Conservation (phyloP, 2,113 vertebrate species). For the Grammomys surdaster region DNA sequence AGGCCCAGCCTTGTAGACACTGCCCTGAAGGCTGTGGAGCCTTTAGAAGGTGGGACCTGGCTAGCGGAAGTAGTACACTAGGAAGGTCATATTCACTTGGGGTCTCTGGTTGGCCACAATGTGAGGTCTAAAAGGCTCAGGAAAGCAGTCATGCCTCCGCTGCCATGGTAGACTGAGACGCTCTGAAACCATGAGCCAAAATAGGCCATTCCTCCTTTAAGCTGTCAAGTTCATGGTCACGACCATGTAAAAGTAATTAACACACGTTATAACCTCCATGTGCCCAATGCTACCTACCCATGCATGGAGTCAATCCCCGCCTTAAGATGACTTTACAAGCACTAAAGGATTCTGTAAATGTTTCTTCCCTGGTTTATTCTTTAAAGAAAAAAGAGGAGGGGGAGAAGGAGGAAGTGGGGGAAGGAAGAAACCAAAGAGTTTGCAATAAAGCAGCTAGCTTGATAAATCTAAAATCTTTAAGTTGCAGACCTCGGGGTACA, state of each 20-base stretch:
- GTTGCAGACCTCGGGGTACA: background rate
- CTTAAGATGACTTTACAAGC: constrained; percentile 35
- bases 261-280: background rate
- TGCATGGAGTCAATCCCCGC: background rate
- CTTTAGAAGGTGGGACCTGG: background rate
- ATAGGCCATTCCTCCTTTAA: background rate
- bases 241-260: background rate
- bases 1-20: background rate
- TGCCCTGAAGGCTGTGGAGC: background rate
- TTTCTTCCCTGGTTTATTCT: constrained; percentile 41
- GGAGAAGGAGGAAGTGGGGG: background rate
- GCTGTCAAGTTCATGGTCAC: background rate
- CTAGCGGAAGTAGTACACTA: background rate
- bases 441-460: background rate
- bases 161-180: background rate
- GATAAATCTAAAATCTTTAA: constrained; percentile 5
- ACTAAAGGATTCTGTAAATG: background rate
- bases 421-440: background rate
- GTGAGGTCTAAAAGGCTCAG: background rate
- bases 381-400: background rate
- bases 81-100: background rate
- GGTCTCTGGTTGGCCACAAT: background rate
- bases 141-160: background rate
- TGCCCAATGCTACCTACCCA: background rate
- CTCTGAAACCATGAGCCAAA: background rate